These are phyloP conservation scores for Elachura formosa DNA, from an alignment of 2,113 vertebrate genomes.

Conservation along the genomic window DNA sequence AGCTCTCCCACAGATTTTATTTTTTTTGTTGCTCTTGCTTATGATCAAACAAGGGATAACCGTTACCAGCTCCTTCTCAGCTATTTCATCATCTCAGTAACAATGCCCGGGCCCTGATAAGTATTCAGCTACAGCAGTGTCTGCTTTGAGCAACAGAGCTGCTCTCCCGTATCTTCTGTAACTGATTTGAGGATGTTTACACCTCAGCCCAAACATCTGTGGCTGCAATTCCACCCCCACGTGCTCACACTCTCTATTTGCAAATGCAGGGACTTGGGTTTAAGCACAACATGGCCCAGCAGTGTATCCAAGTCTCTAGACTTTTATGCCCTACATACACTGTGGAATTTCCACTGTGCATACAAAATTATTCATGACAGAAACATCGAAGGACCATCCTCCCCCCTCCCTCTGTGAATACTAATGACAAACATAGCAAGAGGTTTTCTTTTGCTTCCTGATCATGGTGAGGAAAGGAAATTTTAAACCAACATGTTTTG, in stretches of 20 bases:
- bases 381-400: not conserved
- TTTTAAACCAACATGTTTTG: not conserved
- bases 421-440: not conserved
- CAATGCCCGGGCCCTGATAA: not conserved
- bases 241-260: not conserved
- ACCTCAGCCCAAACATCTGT: not conserved
- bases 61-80: not conserved
- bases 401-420: not conserved
- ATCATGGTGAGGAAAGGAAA: not conserved
- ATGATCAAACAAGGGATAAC: not conserved
- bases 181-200: not conserved
- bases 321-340: slow-evolving; percentile 49
- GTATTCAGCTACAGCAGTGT: not conserved
- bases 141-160: not conserved
- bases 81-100: not conserved
- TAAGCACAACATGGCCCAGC: not conserved
- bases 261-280: not conserved
- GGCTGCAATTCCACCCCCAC: not conserved
- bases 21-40: not conserved
- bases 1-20: not conserved
- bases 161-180: not conserved
- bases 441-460: not conserved
- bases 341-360: slow-evolving; percentile 39
- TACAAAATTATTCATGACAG: slow-evolving; percentile 43
- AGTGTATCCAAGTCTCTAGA: not conserved